Evolutionary conservation across 2,797 vertebrate species (phyloP), one percentile per base, ranked within the genome.

Genomic region (Mormyrops boulengeri): DNA sequence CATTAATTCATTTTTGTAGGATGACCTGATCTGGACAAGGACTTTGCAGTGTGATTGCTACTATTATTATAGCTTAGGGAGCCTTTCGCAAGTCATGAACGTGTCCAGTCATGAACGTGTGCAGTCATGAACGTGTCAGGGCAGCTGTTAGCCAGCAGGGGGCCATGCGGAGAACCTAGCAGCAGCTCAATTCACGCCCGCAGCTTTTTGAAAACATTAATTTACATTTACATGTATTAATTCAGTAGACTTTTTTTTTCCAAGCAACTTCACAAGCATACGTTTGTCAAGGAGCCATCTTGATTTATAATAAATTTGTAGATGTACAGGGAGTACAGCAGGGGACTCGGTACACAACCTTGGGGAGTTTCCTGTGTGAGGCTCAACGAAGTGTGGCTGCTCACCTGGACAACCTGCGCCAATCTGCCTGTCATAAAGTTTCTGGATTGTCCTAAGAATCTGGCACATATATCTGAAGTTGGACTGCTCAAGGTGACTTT

Each of bases 161-260:
- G 69, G 69, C 34, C 34, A 19, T 41, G 69, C 14, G 2, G 69
- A 41, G 69, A 77, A 19, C 14, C 69, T 7, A 7, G 22, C 69
- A 77, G 69, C 69, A 77, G 34, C 69, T 77, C 69, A 41, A 7
- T 41, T 77, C 69, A 77, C 5, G 34, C 69, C 34, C 69, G 41
- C 69, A 38, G 69, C 34, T 41, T 77, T 38, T 77, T 41, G 5
- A 77, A 77, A 77, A 38, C 41, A 38, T 41, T 77, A 17, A 77
- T 77, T 77, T 77, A 77, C 34, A 77, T 77, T 77, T 77, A 77
- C 69, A 41, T 77, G 69, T 77, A 77, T 77, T 77, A 77, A 77
- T 77, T 77, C 69, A 41, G 34, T 77, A 19, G 34, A 73, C 30
- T 69, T 17, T 17, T 34, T 62, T 38, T 73, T 38, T 6, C 34